phyloP scores from a whole-genome alignment of 2,888 invertebrate species.

The Ommatoiulus sabulosus region DNA sequence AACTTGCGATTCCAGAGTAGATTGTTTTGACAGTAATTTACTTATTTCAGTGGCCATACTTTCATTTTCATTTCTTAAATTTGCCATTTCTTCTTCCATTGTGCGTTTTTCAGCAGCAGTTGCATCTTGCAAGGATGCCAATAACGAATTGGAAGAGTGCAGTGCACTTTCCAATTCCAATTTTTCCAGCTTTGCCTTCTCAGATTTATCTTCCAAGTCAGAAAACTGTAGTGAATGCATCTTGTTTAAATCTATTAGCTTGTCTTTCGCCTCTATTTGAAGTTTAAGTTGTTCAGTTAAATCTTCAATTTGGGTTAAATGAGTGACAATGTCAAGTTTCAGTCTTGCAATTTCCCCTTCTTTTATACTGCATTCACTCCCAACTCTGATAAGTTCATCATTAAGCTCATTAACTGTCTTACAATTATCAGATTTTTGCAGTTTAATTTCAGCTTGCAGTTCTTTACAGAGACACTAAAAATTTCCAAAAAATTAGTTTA shows the following conservation, averaged over 20 bases:
- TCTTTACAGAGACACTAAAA: background rate
- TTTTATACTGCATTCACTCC: background rate
- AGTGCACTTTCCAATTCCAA: background rate
- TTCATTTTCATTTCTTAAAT: background rate
- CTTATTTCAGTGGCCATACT: background rate
- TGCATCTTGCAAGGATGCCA: background rate
- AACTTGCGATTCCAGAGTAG: background rate
- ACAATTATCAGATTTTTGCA: background rate
- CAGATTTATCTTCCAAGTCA: background rate
- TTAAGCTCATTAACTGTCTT: background rate
- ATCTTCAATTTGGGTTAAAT: background rate
- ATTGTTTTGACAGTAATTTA: background rate
- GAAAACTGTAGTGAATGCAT: background rate
- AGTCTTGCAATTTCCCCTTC: background rate
- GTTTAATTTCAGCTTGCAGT: constrained; percentile 11
- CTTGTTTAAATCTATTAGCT: background rate
- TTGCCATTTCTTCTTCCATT: background rate
- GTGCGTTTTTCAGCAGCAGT: background rate
- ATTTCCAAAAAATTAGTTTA: background rate
- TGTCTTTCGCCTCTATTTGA: background rate
- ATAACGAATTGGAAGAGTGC: background rate
- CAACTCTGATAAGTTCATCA: background rate
- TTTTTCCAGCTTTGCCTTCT: background rate
- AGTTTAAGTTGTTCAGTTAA: background rate
- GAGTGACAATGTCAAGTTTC: background rate